Evolutionary conservation across 2,113 vertebrate species (phyloP).

Genomic region (Leptosomus discolor): DNA sequence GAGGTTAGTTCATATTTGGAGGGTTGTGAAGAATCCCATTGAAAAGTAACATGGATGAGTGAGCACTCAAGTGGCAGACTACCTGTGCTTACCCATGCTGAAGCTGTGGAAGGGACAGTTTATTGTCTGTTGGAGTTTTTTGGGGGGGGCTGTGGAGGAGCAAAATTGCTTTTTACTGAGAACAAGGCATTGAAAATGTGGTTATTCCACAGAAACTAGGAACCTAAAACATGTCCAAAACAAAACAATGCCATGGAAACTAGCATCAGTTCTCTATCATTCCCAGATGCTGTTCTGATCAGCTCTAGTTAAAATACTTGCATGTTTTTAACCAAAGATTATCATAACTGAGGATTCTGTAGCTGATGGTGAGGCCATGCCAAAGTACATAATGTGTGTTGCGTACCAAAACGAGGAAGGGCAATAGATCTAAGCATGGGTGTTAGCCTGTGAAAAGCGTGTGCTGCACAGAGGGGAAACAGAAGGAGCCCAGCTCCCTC

Average conservation of each 20-base stretch:
- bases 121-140: background rate
- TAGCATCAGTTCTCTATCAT: background rate
- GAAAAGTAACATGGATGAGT: background rate
- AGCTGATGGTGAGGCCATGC: background rate
- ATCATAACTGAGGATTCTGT: background rate
- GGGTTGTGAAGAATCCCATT: background rate
- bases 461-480: background rate
- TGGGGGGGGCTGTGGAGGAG: too few relatives aligned
- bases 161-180: background rate
- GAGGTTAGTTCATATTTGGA: background rate
- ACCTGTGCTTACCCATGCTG: background rate
- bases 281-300: constrained; percentile 1
- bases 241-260: background rate
- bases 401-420: background rate
- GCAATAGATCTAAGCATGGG: background rate
- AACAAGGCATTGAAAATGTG: background rate
- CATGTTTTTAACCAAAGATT: background rate
- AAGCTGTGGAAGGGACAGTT: background rate
- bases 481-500: background rate
- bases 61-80: background rate
- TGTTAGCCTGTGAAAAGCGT: background rate
- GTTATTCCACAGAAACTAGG: background rate
- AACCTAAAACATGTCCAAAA: background rate
- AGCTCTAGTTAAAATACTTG: background rate
- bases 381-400: background rate